Percentiles rank a stretch among this genome's conserved stretches.
These are phyloP conservation scores for Acanthosepion lycidas DNA, from an alignment of 2,888 invertebrate genomes.

Conservation along the genomic window DNA sequence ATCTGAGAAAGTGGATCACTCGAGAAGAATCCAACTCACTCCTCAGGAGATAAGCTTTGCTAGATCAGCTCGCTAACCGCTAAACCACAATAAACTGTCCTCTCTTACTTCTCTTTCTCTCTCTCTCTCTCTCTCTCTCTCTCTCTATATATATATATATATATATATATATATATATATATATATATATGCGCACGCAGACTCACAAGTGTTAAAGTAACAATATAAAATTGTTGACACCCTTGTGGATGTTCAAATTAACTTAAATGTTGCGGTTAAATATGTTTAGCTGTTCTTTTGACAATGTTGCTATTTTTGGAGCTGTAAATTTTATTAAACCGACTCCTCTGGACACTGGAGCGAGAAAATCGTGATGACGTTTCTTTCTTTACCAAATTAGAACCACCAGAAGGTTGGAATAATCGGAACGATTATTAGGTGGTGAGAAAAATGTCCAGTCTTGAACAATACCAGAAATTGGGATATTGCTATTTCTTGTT, in stretches of 20 bases:
- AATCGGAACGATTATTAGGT: too few relatives aligned
- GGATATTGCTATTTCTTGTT: neutral
- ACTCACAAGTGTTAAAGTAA: neutral
- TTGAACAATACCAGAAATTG: too few relatives aligned
- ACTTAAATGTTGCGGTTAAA: neutral
- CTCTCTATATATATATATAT: too few relatives aligned
- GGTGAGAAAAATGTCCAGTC: too few relatives aligned
- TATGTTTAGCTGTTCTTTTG: neutral
- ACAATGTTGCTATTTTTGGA: too few relatives aligned
- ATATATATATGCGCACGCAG: neutral
- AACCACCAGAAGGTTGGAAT: neutral
- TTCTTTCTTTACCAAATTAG: neutral
- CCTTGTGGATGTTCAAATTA: neutral
- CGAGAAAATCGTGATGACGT: neutral
- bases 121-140: too few relatives aligned
- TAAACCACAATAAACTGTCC: neutral
- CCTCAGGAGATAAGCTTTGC: neutral
- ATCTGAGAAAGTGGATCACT: neutral
- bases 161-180: too few relatives aligned
- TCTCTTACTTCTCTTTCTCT: neutral
- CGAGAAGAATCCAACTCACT: neutral
- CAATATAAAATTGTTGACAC: neutral
- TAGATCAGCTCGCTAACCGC: neutral
- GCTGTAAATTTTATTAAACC: neutral
- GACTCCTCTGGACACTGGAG: neutral